Percentiles rank a stretch among this genome's conserved stretches.
phyloP scores from a whole-genome alignment of 1,140 invertebrate genomes.

The Intoshia linei region DNA sequence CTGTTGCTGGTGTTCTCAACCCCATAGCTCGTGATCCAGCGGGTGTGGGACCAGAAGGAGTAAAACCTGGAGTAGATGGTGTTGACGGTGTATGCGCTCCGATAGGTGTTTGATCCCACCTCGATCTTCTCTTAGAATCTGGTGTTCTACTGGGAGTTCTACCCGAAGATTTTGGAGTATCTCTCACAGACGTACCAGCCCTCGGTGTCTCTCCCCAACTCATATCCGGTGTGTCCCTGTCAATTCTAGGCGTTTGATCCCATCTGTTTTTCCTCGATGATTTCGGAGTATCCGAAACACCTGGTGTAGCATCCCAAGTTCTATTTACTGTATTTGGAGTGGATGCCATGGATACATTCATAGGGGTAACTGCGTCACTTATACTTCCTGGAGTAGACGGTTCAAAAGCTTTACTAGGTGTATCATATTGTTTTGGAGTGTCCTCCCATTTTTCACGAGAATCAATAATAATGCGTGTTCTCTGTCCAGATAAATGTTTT shows the following conservation, averaged over 20 bases:
- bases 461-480: too few relatives aligned
- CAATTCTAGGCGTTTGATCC: constrained; percentile 94
- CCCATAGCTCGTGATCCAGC: constrained; percentile 80
- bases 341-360: too few relatives aligned
- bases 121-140: constrained; percentile 54
- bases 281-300: constrained; percentile 34
- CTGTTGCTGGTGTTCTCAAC: constrained; percentile 75
- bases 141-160: constrained; percentile 39
- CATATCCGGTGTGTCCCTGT: constrained; percentile 36
- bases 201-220: constrained; percentile 80
- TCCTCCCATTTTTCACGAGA: too few relatives aligned
- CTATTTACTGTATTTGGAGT: constrained; percentile 45
- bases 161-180: constrained; percentile 21
- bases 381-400: constrained; percentile 65
- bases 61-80: constrained; percentile 14
- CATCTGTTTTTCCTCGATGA: constrained; percentile 59
- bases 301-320: constrained; percentile 76
- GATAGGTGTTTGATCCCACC: constrained; percentile 75
- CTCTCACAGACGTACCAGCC: constrained; percentile 44
- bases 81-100: constrained; percentile 9
- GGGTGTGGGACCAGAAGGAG: constrained; percentile 36
- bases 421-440: too few relatives aligned
- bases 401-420: too few relatives aligned
- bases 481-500: too few relatives aligned
- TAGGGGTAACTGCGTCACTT: constrained; percentile 51